phyloP scores from a whole-genome alignment of 2,797 vertebrate species.

The Poecilia wingei region DNA sequence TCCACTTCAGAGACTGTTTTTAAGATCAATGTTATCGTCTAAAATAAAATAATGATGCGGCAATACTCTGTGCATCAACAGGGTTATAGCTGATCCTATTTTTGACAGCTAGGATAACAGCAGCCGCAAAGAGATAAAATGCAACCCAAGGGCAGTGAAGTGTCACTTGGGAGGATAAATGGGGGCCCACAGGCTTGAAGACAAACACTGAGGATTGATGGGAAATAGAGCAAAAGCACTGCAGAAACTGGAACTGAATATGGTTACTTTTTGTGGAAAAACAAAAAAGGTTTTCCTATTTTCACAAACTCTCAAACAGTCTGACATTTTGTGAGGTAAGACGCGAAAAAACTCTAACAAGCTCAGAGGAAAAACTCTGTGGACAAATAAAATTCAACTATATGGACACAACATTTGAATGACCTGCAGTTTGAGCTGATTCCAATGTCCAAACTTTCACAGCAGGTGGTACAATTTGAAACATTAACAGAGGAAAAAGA shows the following conservation, averaged over 20 bases:
- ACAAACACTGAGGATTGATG: conserved; percentile 3
- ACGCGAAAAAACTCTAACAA: not conserved
- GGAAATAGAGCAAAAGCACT: not conserved
- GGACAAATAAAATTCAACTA: not conserved
- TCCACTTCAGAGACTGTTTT: not conserved
- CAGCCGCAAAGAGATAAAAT: not conserved
- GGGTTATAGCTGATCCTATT: conserved; percentile 10
- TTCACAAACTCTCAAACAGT: not conserved
- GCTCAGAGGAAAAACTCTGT: not conserved
- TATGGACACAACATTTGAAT: not conserved
- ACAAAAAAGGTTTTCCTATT: not conserved
- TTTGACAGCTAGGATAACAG: conserved; percentile 5
- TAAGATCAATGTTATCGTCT: not conserved
- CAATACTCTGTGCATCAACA: conserved; percentile 8
- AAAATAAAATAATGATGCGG: not conserved
- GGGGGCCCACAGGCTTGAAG: conserved; percentile 1
- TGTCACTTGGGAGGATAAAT: conserved; percentile 1
- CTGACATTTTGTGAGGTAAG: not conserved
- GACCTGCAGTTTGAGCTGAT: not conserved
- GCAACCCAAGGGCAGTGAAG: not conserved
- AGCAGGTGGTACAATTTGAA: not conserved
- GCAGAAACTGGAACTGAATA: conserved; percentile 3
- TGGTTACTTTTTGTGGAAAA: not conserved
- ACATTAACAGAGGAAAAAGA: not conserved
- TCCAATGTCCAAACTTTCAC: not conserved